Evolutionary conservation across 2,113 vertebrate species (phyloP).

Genomic region (Ptilorrhoa leucosticta): DNA sequence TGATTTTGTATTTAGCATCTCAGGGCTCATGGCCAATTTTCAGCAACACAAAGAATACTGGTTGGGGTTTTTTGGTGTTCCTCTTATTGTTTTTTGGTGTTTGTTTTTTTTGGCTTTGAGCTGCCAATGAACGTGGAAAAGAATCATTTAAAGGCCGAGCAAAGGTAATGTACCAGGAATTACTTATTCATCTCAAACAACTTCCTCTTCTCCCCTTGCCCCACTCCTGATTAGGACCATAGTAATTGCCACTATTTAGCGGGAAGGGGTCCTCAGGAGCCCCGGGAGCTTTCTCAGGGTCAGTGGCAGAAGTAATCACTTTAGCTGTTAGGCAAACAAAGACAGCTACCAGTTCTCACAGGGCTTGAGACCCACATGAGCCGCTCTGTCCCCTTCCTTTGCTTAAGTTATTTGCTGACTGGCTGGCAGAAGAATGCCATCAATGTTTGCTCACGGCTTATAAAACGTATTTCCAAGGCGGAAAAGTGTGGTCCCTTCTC

Average conservation of each 20-base stretch:
- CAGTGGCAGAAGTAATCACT: conserved; percentile 47
- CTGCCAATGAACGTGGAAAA: not conserved
- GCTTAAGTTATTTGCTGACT: not conserved
- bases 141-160: not conserved
- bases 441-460: not conserved
- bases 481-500: not conserved
- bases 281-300: conserved; percentile 2
- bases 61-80: too few species aligned
- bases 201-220: not conserved
- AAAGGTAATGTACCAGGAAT: not conserved
- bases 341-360: conserved; percentile 25
- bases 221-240: conserved; percentile 4
- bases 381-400: not conserved
- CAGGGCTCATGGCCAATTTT: not conserved
- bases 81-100: not conserved
- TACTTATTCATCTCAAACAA: not conserved
- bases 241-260: conserved; percentile 13
- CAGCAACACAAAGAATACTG: not conserved
- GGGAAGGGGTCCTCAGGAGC: not conserved
- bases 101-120: not conserved
- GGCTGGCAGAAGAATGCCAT: not conserved
- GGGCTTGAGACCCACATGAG: not conserved
- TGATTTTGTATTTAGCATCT: not conserved
- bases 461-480: not conserved
- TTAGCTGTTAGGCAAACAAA: conserved; percentile 41